Evolutionary conservation across 2,797 vertebrate species (phyloP).

Genomic region (Molothrus aeneus): DNA sequence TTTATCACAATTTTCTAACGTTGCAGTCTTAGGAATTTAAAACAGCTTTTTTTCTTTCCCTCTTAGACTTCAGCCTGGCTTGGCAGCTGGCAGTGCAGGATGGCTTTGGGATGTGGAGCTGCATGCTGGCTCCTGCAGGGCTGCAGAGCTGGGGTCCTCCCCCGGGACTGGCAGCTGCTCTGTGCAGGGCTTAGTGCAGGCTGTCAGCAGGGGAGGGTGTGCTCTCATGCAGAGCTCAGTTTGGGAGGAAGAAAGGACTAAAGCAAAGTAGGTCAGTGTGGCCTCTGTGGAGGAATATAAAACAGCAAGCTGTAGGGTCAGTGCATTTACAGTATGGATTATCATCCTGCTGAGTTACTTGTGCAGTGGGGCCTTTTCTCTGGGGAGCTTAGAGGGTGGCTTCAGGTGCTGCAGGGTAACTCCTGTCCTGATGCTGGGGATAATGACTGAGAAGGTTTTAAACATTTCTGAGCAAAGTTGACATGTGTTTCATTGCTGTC

Average conservation of each 20-base stretch:
- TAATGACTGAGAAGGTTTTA: neutral
- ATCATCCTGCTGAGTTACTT: neutral
- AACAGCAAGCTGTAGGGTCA: conserved; percentile 33
- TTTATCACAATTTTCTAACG: neutral
- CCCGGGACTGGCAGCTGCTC: conserved; percentile 30
- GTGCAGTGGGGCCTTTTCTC: neutral
- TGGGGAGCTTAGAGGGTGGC: neutral
- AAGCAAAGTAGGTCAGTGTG: conserved; percentile 55
- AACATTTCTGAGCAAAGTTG: neutral
- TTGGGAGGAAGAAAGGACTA: conserved; percentile 50
- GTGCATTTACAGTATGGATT: neutral
- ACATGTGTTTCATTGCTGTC: neutral
- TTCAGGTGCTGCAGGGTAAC: neutral
- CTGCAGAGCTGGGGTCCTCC: neutral
- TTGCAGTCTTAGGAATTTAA: neutral
- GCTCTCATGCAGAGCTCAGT: conserved; percentile 12
- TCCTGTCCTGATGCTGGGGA: neutral
- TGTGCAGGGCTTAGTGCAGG: neutral
- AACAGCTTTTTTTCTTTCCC: neutral
- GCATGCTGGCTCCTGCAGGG: neutral
- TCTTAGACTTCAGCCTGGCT: neutral
- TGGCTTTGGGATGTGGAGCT: neutral
- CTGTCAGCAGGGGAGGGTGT: neutral
- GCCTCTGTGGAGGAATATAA: conserved; percentile 47
- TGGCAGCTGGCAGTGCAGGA: neutral